Percentiles rank a stretch among this genome's conserved stretches.
These are phyloP conservation scores for Procavia capensis DNA, from an alignment of 2,113 vertebrate species.

Conservation along the genomic window DNA sequence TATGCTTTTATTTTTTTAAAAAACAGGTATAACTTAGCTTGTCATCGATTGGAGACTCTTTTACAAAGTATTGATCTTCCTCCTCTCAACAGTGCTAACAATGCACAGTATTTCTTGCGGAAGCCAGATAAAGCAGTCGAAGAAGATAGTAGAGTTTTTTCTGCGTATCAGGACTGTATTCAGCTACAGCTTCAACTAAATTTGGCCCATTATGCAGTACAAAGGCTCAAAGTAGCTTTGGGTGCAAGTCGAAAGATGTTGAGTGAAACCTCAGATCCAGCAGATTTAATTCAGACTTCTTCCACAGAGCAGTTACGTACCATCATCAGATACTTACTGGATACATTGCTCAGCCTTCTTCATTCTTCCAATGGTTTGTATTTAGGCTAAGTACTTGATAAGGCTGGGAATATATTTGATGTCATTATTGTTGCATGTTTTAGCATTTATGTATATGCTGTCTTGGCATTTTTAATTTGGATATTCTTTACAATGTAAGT, in stretches of 20 bases:
- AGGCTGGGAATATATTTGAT: background rate
- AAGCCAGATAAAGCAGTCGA: constrained; percentile 99
- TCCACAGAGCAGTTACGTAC: constrained; percentile 98
- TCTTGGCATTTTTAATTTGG: constrained; percentile 38
- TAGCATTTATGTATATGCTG: background rate
- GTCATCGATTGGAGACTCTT: constrained; percentile 97
- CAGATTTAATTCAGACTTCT: constrained; percentile 94
- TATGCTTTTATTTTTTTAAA: constrained; percentile 63
- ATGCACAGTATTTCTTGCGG: constrained; percentile 97
- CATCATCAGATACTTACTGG: constrained; percentile 97
- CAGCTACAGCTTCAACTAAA: constrained; percentile 98
- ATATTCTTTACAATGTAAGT: background rate
- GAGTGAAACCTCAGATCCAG: constrained; percentile 85
- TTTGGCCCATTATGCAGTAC: constrained; percentile 97
- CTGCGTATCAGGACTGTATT: constrained; percentile 98
- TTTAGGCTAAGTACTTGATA: constrained; percentile 46
- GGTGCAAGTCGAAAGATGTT: constrained; percentile 92
- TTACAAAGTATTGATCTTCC: constrained; percentile 98
- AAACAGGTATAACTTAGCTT: constrained; percentile 98
- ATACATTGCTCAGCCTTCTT: constrained; percentile 97
- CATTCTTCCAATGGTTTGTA: constrained; percentile 97
- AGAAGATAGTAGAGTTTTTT: constrained; percentile 98
- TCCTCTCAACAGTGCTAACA: constrained; percentile 98
- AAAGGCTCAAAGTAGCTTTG: constrained; percentile 95
- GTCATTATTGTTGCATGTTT: background rate